Evolutionary conservation across 2,797 vertebrate species (phyloP).

Genomic region (Falco columbarius): DNA sequence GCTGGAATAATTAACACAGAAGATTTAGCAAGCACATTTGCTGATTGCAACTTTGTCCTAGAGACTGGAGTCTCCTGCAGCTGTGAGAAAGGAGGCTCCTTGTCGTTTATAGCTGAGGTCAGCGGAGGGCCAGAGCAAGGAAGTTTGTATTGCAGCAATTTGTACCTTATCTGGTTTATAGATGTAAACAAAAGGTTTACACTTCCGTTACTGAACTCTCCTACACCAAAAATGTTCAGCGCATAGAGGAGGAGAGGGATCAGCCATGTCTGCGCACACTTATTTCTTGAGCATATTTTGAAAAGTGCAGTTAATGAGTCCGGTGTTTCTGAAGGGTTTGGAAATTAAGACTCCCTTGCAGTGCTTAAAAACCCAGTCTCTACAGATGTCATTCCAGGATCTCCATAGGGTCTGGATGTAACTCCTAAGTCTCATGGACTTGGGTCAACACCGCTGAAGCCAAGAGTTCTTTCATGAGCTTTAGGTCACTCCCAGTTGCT

Average conservation of each 20-base stretch:
- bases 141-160: slow-evolving; percentile 69
- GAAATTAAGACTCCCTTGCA: background rate
- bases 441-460: background rate
- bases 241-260: background rate
- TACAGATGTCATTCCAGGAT: slow-evolving; percentile 36
- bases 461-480: slow-evolving; percentile 31
- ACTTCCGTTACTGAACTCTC: slow-evolving; percentile 21
- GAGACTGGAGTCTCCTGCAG: slow-evolving; percentile 4
- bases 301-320: background rate
- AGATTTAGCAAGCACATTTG: slow-evolving; percentile 12
- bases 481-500: slow-evolving; percentile 23
- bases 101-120: slow-evolving; percentile 57
- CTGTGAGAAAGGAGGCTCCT: slow-evolving; percentile 42
- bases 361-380: background rate
- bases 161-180: slow-evolving; percentile 70
- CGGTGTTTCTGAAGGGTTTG: background rate
- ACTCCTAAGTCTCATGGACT: background rate
- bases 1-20: slow-evolving; percentile 12
- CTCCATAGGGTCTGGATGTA: background rate
- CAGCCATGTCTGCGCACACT: background rate
- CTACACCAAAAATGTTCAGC: background rate
- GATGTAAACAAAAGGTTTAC: slow-evolving; percentile 67
- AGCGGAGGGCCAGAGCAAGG: slow-evolving; percentile 60
- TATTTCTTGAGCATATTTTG: background rate
- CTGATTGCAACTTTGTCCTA: slow-evolving; percentile 38